Percentiles rank a stretch among this genome's conserved stretches.
These are phyloP conservation scores for Osedax fenrisi DNA, from an alignment of 2,888 invertebrate genomes.

Conservation along the genomic window DNA sequence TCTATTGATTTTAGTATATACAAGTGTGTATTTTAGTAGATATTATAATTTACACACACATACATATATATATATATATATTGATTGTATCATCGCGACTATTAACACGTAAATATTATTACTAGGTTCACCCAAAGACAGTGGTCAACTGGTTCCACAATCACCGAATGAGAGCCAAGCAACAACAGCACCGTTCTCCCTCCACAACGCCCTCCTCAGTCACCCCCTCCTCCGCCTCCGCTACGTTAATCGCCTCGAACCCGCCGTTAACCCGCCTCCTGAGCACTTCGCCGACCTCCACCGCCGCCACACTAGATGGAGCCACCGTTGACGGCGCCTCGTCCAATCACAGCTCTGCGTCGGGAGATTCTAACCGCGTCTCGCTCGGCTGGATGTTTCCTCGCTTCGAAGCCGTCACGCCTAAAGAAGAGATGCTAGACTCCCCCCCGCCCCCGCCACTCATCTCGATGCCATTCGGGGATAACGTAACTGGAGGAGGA, in stretches of 20 bases:
- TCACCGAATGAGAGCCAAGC: slow-evolving; percentile 88
- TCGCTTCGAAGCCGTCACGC: not conserved
- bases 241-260: not conserved
- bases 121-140: slow-evolving; percentile 77
- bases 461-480: not conserved
- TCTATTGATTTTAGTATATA: too few relatives aligned
- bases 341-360: not conserved
- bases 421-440: not conserved
- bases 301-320: too few relatives aligned
- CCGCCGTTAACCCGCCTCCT: not conserved
- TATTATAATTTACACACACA: too few relatives aligned
- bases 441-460: not conserved
- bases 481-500: not conserved
- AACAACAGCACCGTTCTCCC: slow-evolving; percentile 38
- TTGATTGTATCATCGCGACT: too few relatives aligned
- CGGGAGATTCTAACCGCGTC: not conserved
- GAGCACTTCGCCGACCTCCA: not conserved
- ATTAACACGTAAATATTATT: too few relatives aligned
- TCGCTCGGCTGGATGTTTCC: not conserved
- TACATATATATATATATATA: too few relatives aligned
- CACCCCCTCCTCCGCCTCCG: not conserved
- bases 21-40: too few relatives aligned
- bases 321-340: not conserved
- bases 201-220: not conserved
- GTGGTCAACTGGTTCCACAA: slow-evolving; percentile 99